Conservation (phyloP, 2,113 vertebrate species). For the Labrus mixtus region DNA sequence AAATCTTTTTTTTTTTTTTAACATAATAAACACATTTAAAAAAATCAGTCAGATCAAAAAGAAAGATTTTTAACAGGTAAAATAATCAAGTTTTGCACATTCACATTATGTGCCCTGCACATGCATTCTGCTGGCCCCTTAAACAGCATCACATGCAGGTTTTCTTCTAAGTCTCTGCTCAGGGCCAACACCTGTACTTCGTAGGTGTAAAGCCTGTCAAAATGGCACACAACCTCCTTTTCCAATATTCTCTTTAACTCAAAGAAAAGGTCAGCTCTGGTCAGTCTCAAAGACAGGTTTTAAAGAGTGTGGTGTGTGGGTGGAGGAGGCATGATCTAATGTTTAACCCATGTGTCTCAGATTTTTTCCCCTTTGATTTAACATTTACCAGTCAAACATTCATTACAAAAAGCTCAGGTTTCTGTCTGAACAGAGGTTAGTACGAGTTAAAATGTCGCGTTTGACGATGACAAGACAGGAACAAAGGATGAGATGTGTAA, state of each 20-base stretch:
- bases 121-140: conserved; percentile 77
- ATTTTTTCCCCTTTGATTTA: conserved; percentile 5
- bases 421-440: not conserved
- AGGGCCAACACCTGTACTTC: conserved; percentile 1
- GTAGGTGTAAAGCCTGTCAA: conserved; percentile 32
- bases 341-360: not conserved
- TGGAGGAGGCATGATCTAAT: not conserved
- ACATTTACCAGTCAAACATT: not conserved
- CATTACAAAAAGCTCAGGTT: not conserved
- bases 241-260: not conserved
- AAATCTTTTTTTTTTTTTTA: conserved; percentile 37
- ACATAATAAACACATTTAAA: conserved; percentile 25
- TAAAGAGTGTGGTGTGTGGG: too few relatives aligned
- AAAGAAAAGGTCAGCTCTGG: not conserved
- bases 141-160: conserved; percentile 55
- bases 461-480: too few relatives aligned
- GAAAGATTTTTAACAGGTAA: conserved; percentile 13
- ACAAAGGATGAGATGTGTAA: too few relatives aligned
- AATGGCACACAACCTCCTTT: conserved; percentile 8
- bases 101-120: conserved; percentile 75
- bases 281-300: not conserved
- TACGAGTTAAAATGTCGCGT: not conserved
- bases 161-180: conserved; percentile 26
- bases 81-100: conserved; percentile 63
- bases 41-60: conserved; percentile 28